phyloP scores from a whole-genome alignment of 2,113 vertebrate species.

The Poecile atricapillus region DNA sequence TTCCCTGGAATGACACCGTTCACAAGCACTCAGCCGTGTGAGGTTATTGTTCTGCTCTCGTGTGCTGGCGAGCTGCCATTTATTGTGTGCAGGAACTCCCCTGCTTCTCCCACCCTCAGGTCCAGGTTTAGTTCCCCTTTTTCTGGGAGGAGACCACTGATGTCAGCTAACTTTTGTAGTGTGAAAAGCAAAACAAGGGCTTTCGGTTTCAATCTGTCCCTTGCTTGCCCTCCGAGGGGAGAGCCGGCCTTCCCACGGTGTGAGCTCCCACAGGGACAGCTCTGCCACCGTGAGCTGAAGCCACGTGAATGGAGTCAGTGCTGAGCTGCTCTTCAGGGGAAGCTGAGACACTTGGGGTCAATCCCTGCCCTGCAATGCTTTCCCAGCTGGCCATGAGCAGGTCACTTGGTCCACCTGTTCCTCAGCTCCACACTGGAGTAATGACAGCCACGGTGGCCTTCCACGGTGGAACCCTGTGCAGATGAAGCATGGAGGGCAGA shows the following conservation, averaged over 20 bases:
- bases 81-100: background rate
- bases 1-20: background rate
- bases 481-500: background rate
- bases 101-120: background rate
- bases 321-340: background rate
- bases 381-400: background rate
- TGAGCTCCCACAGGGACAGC: background rate
- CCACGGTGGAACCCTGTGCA: rapidly evolving
- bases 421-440: rapidly evolving
- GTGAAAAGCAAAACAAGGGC: background rate
- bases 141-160: background rate
- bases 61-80: background rate
- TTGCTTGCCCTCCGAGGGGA: background rate
- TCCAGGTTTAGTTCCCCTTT: background rate
- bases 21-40: background rate
- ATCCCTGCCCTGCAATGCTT: background rate
- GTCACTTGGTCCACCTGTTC: background rate
- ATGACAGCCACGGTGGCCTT: background rate
- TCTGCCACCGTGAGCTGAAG: background rate
- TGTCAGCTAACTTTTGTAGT: background rate
- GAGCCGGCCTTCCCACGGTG: background rate
- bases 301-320: rapidly evolving
- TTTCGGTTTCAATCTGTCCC: conserved; percentile 17
- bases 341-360: background rate
- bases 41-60: conserved; percentile 1